Conservation (phyloP, 2,888 invertebrate genomes). For the Ornithoptera priamus region DNA sequence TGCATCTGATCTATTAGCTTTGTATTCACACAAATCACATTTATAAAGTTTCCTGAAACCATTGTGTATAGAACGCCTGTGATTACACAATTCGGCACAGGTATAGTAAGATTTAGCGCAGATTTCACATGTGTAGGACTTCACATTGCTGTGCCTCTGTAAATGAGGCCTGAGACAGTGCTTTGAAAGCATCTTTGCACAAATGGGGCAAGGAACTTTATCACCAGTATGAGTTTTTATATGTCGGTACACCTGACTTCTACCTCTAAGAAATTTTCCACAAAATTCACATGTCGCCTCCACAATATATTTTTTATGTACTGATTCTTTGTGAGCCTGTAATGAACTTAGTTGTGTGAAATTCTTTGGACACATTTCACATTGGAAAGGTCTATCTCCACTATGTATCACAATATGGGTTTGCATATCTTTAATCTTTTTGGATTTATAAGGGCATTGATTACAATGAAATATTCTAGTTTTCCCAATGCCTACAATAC, state of each 20-base stretch:
- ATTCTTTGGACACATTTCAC: conserved; percentile 50
- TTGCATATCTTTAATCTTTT: conserved; percentile 51
- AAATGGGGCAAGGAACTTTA: conserved; percentile 47
- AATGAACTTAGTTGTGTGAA: conserved; percentile 58
- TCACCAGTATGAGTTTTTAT: conserved; percentile 44
- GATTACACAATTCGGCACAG: conserved; percentile 55
- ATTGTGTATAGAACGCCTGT: conserved; percentile 49
- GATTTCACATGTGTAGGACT: conserved; percentile 56
- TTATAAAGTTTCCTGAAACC: conserved; percentile 42
- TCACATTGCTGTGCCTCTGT: conserved; percentile 55
- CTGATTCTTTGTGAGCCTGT: conserved; percentile 51
- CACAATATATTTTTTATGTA: conserved; percentile 47
- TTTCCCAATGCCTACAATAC: conserved; percentile 52
- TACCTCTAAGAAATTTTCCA: conserved; percentile 56
- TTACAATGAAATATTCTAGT: conserved; percentile 49
- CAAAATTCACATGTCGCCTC: conserved; percentile 61
- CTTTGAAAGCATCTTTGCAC: conserved; percentile 48
- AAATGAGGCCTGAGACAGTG: conserved; percentile 48
- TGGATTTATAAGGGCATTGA: conserved; percentile 52
- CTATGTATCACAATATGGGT: conserved; percentile 54
- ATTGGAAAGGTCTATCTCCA: conserved; percentile 55
- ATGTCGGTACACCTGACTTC: conserved; percentile 52
- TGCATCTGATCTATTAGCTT: conserved; percentile 36
- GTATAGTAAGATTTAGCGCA: conserved; percentile 62
- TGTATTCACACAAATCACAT: conserved; percentile 58